phyloP scores from a whole-genome alignment of 1,140 invertebrate genomes.

The Araneus ventricosus region DNA sequence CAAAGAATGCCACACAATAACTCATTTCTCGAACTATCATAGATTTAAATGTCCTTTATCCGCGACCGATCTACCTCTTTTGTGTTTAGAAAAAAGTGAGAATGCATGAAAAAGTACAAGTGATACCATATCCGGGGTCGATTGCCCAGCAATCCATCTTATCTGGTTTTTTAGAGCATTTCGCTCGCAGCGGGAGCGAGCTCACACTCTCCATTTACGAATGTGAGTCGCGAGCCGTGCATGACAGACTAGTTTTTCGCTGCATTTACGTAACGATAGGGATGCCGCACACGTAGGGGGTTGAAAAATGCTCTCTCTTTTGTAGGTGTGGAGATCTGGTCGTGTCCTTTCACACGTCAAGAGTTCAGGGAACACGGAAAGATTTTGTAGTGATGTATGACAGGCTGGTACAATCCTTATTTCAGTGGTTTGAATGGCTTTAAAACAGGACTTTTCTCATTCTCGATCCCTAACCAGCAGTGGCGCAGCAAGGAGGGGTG shows the following conservation, averaged over 20 bases:
- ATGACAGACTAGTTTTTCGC: constrained; percentile 44
- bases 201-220: constrained; percentile 2
- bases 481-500: too few relatives aligned
- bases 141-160: constrained; percentile 30
- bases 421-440: too few relatives aligned
- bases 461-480: too few relatives aligned
- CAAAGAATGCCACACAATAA: background rate
- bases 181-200: background rate
- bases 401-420: too few relatives aligned
- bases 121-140: constrained; percentile 54
- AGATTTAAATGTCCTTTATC: background rate
- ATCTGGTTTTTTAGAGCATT: constrained; percentile 14
- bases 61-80: background rate
- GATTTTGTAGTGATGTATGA: background rate
- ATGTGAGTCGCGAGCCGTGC: background rate
- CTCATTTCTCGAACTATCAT: background rate
- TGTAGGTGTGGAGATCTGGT: constrained; percentile 37
- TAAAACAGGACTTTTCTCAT: too few relatives aligned
- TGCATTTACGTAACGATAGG: constrained; percentile 42
- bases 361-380: background rate
- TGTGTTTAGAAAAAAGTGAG: background rate
- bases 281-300: constrained; percentile 36
- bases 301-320: background rate
- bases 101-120: background rate
- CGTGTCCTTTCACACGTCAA: background rate